Percentiles rank a stretch among this genome's conserved stretches.
phyloP scores from a whole-genome alignment of 2,888 invertebrate species.

The Melanostoma scalare region DNA sequence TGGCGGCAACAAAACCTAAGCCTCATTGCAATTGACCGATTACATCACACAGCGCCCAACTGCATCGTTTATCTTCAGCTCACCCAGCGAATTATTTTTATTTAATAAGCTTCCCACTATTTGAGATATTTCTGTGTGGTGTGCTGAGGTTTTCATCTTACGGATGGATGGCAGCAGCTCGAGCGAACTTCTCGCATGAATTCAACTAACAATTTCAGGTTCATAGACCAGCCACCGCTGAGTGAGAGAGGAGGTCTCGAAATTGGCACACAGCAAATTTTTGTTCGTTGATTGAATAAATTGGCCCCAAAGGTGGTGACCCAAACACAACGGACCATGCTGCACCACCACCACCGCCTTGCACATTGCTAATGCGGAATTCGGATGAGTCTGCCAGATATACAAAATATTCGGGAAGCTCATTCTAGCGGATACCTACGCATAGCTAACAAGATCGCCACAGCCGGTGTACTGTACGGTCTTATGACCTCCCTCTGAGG shows the following conservation, averaged over 20 bases:
- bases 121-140: constrained; percentile 33
- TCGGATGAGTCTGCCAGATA: constrained; percentile 65
- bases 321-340: constrained; percentile 64
- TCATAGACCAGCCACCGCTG: constrained; percentile 48
- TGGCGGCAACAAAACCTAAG: not conserved
- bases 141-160: constrained; percentile 44
- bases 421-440: constrained; percentile 31
- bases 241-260: constrained; percentile 30
- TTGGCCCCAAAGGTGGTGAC: constrained; percentile 73
- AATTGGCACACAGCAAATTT: constrained; percentile 70
- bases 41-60: constrained; percentile 59
- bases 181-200: constrained; percentile 38
- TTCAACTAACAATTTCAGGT: constrained; percentile 69
- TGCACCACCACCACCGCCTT: not conserved
- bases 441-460: constrained; percentile 42
- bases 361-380: constrained; percentile 61
- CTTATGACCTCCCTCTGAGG: constrained; percentile 66
- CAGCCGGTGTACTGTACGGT: constrained; percentile 23
- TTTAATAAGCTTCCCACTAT: constrained; percentile 67
- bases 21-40: constrained; percentile 65
- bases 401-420: constrained; percentile 31
- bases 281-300: constrained; percentile 68
- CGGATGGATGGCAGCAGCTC: not conserved
- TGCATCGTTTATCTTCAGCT: constrained; percentile 64
- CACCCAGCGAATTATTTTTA: constrained; percentile 55